These are phyloP conservation scores for Drosophila sproati DNA, from an alignment of 1,140 invertebrate genomes.

Conservation along the genomic window DNA sequence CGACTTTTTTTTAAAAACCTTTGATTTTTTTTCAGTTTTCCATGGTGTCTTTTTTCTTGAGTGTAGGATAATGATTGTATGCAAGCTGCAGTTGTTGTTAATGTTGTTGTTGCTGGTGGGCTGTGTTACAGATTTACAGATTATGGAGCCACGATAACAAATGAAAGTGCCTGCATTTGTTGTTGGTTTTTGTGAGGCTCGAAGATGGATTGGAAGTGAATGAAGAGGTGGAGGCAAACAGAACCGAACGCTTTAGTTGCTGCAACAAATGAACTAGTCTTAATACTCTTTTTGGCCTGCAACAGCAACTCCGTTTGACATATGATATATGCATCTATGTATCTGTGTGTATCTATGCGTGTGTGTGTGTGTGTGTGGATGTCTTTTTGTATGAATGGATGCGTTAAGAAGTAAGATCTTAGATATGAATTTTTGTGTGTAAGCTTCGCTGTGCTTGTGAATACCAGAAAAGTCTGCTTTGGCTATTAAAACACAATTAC, in stretches of 20 bases:
- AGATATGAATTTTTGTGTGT: conserved; percentile 36
- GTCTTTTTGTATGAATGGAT: conserved; percentile 29
- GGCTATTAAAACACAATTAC: conserved; percentile 21
- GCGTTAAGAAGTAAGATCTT: conserved; percentile 57
- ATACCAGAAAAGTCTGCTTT: conserved; percentile 38
- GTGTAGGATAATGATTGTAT: conserved; percentile 72
- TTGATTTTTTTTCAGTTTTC: background rate
- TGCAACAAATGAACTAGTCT: conserved; percentile 31
- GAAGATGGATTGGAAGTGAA: conserved; percentile 24
- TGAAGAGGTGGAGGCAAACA: conserved; percentile 11
- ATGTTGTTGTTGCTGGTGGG: conserved; percentile 40
- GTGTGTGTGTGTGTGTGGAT: conserved; percentile 14
- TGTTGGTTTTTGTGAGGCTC: conserved; percentile 19
- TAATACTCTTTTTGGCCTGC: conserved; percentile 17
- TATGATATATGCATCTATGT: conserved; percentile 3
- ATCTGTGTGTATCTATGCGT: background rate
- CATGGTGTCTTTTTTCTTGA: background rate
- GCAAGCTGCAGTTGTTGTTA: conserved; percentile 58
- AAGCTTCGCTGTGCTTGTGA: conserved; percentile 29
- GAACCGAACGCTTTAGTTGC: conserved; percentile 24
- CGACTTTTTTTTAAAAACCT: too few species aligned
- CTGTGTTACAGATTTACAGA: conserved; percentile 74
- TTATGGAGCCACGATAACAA: conserved; percentile 70
- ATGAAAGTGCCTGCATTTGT: conserved; percentile 77
- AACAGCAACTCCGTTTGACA: conserved; percentile 27